Evolutionary conservation across 2,888 invertebrate genomes (phyloP), one percentile per base, ranked within the genome.

Genomic region (Xanthia icteritia): DNA sequence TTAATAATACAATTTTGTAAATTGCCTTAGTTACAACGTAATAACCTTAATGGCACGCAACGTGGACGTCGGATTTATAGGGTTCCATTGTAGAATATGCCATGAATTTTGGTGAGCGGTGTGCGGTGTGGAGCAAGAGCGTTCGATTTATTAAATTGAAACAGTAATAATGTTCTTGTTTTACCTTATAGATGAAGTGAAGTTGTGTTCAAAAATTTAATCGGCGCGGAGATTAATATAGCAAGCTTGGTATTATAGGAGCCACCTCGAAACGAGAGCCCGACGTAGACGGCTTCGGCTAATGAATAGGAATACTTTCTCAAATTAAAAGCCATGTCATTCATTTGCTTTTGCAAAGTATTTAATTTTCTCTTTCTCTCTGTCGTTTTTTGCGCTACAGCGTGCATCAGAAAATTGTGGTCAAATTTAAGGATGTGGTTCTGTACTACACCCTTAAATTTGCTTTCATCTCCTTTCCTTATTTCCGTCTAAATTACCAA

Each of bases 1-100:
- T 82, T 79, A 78, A 83, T 83, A 79, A 83, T 68, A 81, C 70
- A 88, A 85, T 84, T 87, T 79, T 77, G 79, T 85, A 81, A 86
- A 82, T 85, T 83, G 75, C 85, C 61, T 82, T 68, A 79, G 80
- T 87, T 85, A 83, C 76, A 81, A 76, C 61, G 76, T 84, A 81
- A 85, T 82, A 76, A 78, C 73, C 71, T 82, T 84, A 83, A 89
- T 75, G 73, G 71, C 88, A 89, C 87, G 88, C 88, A 78, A 89
- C 71, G 64, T 51, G 61, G 45, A 69, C 66, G 73, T 85, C 85
- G 54, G 51, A 77, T 70, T 72, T 78, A 76, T 73, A 63, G 48
- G 51, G 58, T 66, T 73, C 64, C 56, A 63, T 65, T 67, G 66
- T 72, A 64, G 65, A 78, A 68, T 76, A 11, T 71, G 54, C 42